Conservation (phyloP, 2,888 invertebrate genomes). For the Heliconius cydno region DNA sequence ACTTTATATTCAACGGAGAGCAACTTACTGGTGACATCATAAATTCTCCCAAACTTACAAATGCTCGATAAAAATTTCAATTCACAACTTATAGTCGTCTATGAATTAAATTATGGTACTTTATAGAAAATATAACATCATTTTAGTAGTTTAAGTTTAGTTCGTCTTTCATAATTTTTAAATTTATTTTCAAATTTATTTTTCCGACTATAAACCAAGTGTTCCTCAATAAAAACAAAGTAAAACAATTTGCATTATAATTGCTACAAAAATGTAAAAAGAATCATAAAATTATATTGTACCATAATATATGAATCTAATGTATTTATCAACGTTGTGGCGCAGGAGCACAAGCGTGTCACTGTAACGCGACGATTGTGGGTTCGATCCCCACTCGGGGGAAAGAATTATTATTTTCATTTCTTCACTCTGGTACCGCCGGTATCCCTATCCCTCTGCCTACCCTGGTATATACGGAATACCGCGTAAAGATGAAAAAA, state of each 20-base stretch:
- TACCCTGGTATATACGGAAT: too few species aligned
- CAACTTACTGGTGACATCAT: slow-evolving; percentile 76
- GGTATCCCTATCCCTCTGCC: too few species aligned
- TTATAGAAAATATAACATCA: slow-evolving; percentile 30
- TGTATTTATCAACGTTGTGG: background rate
- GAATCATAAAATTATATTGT: background rate
- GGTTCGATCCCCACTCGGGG: background rate
- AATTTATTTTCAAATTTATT: too few species aligned
- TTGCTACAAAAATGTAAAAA: background rate
- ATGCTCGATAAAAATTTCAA: slow-evolving; percentile 72
- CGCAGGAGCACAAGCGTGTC: background rate
- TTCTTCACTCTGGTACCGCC: background rate
- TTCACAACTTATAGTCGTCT: slow-evolving; percentile 72
- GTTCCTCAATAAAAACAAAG: background rate
- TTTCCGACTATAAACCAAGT: background rate
- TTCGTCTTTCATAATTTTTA: background rate
- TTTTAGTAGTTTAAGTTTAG: background rate
- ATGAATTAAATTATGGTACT: slow-evolving; percentile 60
- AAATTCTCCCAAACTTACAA: slow-evolving; percentile 78
- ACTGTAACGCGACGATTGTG: background rate
- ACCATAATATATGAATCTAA: background rate
- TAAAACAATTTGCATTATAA: background rate
- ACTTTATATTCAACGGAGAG: slow-evolving; percentile 78
- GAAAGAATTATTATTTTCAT: background rate
- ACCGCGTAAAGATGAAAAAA: too few species aligned